Conservation (phyloP, 2,888 invertebrate species). For the Eueremaeus valkanovi region DNA sequence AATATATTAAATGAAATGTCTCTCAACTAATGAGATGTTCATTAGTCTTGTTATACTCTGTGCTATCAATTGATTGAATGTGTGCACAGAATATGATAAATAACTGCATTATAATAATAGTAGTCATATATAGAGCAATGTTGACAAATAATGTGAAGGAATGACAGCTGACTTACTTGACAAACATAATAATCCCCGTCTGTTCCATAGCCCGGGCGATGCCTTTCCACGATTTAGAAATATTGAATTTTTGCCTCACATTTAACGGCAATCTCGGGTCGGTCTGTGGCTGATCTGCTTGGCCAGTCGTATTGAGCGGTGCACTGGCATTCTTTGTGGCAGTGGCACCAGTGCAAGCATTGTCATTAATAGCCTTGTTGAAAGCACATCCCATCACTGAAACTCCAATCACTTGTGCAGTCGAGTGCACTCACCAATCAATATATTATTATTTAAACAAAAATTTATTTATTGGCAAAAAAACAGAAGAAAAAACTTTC, state of each 20-base stretch:
- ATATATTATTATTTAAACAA: too few relatives aligned
- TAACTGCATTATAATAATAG: too few relatives aligned
- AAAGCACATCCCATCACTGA: constrained; percentile 45
- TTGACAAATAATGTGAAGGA: too few relatives aligned
- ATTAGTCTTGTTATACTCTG: too few relatives aligned
- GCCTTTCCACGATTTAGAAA: constrained; percentile 86
- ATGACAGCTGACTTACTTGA: constrained; percentile 67
- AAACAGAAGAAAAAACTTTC: too few relatives aligned
- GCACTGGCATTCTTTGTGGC: neutral
- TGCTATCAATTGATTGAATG: too few relatives aligned
- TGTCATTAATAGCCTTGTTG: constrained; percentile 37
- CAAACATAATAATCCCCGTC: constrained; percentile 84
- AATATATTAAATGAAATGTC: too few relatives aligned
- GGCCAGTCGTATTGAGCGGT: neutral
- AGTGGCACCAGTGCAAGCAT: neutral
- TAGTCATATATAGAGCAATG: too few relatives aligned
- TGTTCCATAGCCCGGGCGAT: constrained; percentile 82
- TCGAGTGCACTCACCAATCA: too few relatives aligned
- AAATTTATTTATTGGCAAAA: too few relatives aligned
- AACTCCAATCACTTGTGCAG: neutral
- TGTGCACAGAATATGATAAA: too few relatives aligned
- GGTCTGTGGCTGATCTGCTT: constrained; percentile 42
- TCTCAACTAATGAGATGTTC: too few relatives aligned
- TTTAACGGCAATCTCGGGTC: constrained; percentile 77
- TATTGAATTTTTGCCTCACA: constrained; percentile 79